A percentile compares a stretch with the other conserved stretches of the same genome.
Evolutionary conservation across 2,797 vertebrate species (phyloP).

Genomic region (Rhodeus uyekii): DNA sequence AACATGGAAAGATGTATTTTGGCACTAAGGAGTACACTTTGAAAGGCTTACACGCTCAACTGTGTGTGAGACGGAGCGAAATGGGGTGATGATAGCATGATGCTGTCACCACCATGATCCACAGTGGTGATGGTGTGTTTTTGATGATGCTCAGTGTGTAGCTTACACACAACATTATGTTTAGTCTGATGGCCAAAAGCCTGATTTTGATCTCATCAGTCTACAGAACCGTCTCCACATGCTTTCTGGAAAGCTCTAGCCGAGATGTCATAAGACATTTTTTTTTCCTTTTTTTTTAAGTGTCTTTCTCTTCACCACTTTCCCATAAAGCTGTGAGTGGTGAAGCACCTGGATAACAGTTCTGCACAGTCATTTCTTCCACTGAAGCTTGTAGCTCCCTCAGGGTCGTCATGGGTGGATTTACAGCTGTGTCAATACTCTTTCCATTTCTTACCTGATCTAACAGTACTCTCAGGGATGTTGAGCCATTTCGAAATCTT

Average conservation of each 20-base stretch:
- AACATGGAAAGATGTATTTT: too few relatives aligned
- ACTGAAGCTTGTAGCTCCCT: slow-evolving; percentile 9
- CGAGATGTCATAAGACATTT: not conserved
- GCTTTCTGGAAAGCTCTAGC: not conserved
- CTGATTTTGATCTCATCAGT: not conserved
- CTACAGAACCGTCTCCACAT: not conserved
- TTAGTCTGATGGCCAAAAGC: not conserved
- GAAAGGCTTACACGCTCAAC: too few relatives aligned
- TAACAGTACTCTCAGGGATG: not conserved
- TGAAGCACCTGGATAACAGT: not conserved
- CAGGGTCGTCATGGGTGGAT: not conserved
- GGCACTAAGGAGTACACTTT: too few relatives aligned
- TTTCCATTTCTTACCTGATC: slow-evolving; percentile 7
- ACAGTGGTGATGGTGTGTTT: not conserved
- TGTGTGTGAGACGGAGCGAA: too few relatives aligned
- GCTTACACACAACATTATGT: not conserved
- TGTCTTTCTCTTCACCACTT: not conserved
- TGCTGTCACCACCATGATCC: not conserved
- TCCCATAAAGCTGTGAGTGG: not conserved
- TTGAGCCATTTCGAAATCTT: not conserved
- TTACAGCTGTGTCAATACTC: slow-evolving; percentile 3
- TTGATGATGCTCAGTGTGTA: not conserved
- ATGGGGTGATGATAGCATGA: not conserved
- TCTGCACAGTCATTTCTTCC: not conserved
- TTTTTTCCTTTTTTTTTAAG: not conserved